These are phyloP conservation scores for Falcaria lacertinaria DNA, from an alignment of 2,888 invertebrate genomes.

Conservation along the genomic window DNA sequence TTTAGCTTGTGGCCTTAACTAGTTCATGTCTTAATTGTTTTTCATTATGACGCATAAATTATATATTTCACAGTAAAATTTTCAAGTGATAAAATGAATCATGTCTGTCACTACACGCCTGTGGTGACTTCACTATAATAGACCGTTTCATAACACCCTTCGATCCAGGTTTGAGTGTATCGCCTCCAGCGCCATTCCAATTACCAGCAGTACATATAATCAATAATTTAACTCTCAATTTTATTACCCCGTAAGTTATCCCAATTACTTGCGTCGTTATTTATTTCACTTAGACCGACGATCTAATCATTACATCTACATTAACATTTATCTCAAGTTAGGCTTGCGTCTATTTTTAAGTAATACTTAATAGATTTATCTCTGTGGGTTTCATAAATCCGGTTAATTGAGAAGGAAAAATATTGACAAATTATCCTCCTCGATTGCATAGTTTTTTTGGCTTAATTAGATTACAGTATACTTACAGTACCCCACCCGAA, in stretches of 20 bases:
- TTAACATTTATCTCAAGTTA: background rate
- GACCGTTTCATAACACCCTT: slow-evolving; percentile 9
- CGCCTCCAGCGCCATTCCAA: slow-evolving; percentile 5
- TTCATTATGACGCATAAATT: background rate
- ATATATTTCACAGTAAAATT: background rate
- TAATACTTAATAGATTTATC: slow-evolving; percentile 4
- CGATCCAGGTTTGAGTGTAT: slow-evolving; percentile 8
- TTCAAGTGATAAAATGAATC: background rate
- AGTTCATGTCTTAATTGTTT: too few relatives aligned
- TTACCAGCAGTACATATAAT: background rate
- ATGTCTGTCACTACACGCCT: background rate
- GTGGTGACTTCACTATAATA: slow-evolving; percentile 2
- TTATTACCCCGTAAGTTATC: slow-evolving; percentile 14
- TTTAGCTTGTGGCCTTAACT: too few relatives aligned
- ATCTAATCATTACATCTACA: slow-evolving; percentile 2
- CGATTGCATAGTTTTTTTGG: too few relatives aligned
- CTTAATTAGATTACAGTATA: too few relatives aligned
- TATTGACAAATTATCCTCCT: too few relatives aligned
- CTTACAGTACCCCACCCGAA: too few relatives aligned
- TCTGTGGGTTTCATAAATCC: slow-evolving; percentile 13
- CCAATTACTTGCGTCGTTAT: slow-evolving; percentile 18
- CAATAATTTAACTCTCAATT: slow-evolving; percentile 6
- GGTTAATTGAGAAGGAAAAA: too few relatives aligned
- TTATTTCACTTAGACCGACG: slow-evolving; percentile 14
- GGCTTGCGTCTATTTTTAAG: background rate